Conservation (phyloP, 2,888 invertebrate genomes). For the Scaptomyza polygonia region DNA sequence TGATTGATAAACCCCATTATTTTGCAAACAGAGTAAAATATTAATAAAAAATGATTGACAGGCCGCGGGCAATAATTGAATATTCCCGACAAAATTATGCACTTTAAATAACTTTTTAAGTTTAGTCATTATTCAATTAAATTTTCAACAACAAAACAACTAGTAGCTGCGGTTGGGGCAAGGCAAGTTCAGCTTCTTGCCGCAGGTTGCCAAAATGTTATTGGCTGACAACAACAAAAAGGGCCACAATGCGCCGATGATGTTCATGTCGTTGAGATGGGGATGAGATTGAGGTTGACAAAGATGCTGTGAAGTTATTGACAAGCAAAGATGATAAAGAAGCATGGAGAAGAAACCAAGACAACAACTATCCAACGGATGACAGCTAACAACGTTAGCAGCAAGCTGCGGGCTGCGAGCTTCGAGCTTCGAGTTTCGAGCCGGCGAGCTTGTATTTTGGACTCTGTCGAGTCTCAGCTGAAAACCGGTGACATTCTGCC, state of each 20-base stretch:
- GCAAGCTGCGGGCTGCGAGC: constrained; percentile 29
- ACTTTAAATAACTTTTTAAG: constrained; percentile 67
- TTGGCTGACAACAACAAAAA: constrained; percentile 51
- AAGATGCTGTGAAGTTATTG: constrained; percentile 16
- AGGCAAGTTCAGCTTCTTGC: constrained; percentile 22
- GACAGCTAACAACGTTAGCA: constrained; percentile 51
- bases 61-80: constrained; percentile 36
- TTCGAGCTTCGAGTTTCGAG: constrained; percentile 16
- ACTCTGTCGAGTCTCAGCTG: constrained; percentile 22
- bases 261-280: constrained; percentile 26
- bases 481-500: constrained; percentile 9
- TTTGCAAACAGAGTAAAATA: constrained; percentile 4
- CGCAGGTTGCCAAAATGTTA: constrained; percentile 51
- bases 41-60: constrained; percentile 46
- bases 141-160: constrained; percentile 29
- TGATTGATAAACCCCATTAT: not conserved
- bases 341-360: constrained; percentile 6
- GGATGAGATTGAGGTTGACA: constrained; percentile 11
- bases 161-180: not conserved
- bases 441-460: constrained; percentile 27
- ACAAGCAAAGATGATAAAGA: not conserved
- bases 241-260: constrained; percentile 27
- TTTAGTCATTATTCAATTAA: constrained; percentile 70
- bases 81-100: constrained; percentile 51
- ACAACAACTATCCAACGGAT: constrained; percentile 29